Evolutionary conservation across 1,140 invertebrate species (phyloP), one percentile per base, ranked within the genome.

Genomic region (Calephelis virginiensis): DNA sequence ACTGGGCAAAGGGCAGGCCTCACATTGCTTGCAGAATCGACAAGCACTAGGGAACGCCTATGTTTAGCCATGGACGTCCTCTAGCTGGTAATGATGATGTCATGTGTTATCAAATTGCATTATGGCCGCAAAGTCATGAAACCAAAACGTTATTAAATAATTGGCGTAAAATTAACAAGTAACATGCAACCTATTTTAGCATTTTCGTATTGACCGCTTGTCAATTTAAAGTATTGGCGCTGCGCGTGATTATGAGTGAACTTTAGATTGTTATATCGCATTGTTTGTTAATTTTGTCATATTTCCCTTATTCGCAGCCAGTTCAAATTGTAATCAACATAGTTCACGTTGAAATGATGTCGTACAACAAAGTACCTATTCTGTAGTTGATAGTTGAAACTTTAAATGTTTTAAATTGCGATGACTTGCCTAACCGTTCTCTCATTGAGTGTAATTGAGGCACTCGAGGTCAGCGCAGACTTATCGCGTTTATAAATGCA

Each of bases 361-460:
- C 53, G 53, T 56, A 17, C 28, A 56, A 56, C 53, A 37, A 10
- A 56, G 17, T 38, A 37, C 5, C 28, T 56, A 56, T 56, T 28
- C 53, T 38, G 53, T 38, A 6, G 17, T 56, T 56, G 53, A 56
- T 38, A 56, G 53, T 56, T 56, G 10, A 14, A 64, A 56, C 63
- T 66, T 46, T 61, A 50, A 64, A 45, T 47, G 45, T 66, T 64
- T 67, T 43, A 68, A 69, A 59, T 53, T 64, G 81, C 82, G 79
- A 82, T 89, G 83, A 86, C 71, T 82, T 76, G 80, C 76, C 76
- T 62, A 75, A 71, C 73, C 71, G 68, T 74, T 76, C 69, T 56
- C 64, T 85, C 75, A 86, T 88, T 89, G 84, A 64, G 82, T 71
- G 70, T 80, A 87, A 83, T 83, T 85, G 82, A 75, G 70, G 70